These are phyloP conservation scores for Lissonota sp. DNA, from an alignment of 2,888 invertebrate genomes.

Conservation along the genomic window DNA sequence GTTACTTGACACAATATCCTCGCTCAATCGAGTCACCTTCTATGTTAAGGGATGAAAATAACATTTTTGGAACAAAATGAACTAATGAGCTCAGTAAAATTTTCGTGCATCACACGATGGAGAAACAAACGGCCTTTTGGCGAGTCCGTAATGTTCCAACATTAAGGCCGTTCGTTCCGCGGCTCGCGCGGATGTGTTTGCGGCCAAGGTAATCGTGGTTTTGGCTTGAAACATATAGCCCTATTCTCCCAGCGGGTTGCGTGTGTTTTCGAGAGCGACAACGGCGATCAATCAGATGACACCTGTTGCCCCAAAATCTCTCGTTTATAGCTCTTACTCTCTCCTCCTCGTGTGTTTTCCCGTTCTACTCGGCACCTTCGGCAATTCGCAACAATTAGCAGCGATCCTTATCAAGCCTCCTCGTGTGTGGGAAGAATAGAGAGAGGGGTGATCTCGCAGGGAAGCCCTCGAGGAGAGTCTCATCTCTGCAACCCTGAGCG, in stretches of 20 bases:
- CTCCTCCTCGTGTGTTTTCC: slow-evolving; percentile 65
- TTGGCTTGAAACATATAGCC: slow-evolving; percentile 54
- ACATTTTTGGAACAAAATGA: too few species aligned
- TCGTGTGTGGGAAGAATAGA: slow-evolving; percentile 66
- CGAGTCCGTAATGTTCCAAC: slow-evolving; percentile 77
- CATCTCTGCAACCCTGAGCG: not conserved
- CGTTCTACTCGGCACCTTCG: slow-evolving; percentile 80
- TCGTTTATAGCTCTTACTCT: slow-evolving; percentile 24
- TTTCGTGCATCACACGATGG: too few species aligned
- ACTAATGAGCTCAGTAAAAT: too few species aligned
- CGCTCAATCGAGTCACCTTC: too few species aligned
- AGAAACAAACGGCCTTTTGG: slow-evolving; percentile 63
- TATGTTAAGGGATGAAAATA: too few species aligned
- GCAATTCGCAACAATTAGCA: slow-evolving; percentile 83
- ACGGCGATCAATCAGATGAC: slow-evolving; percentile 83
- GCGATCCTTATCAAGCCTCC: slow-evolving; percentile 80
- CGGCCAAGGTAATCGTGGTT: slow-evolving; percentile 80
- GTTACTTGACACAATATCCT: too few species aligned
- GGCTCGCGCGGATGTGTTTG: slow-evolving; percentile 78
- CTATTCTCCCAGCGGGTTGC: slow-evolving; percentile 63
- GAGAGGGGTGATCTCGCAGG: slow-evolving; percentile 35
- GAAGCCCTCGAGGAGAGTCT: slow-evolving; percentile 16
- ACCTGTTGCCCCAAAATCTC: slow-evolving; percentile 79
- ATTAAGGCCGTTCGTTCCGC: slow-evolving; percentile 77
- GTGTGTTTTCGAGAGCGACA: slow-evolving; percentile 72